phyloP scores from a whole-genome alignment of 2,888 invertebrate species.

The Aleiodes testaceus region DNA sequence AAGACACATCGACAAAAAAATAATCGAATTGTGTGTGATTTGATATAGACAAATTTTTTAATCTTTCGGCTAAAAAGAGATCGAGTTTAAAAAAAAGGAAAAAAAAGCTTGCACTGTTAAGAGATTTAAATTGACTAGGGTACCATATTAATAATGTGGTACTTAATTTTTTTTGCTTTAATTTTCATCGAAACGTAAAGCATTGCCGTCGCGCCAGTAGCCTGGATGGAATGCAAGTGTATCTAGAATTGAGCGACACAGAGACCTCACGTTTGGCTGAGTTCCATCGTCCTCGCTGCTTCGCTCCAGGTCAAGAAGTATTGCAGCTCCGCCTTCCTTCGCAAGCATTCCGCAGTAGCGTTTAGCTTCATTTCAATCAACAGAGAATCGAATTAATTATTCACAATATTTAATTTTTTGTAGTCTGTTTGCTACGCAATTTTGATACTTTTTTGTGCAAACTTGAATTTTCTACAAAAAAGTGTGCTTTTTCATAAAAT shows the following conservation, averaged over 20 bases:
- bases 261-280: conserved; percentile 66
- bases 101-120: conserved; percentile 37
- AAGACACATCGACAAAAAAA: conserved; percentile 5
- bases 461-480: too few relatives aligned
- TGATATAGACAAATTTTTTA: neutral
- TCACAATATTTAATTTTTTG: neutral
- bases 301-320: conserved; percentile 71
- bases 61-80: conserved; percentile 1
- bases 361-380: conserved; percentile 74
- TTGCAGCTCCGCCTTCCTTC: conserved; percentile 77
- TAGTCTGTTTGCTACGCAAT: neutral
- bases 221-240: conserved; percentile 66
- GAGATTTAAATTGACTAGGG: conserved; percentile 64
- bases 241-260: conserved; percentile 69
- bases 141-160: conserved; percentile 50
- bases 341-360: conserved; percentile 80
- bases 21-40: neutral
- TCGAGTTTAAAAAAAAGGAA: neutral
- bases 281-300: conserved; percentile 67
- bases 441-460: too few relatives aligned
- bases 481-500: too few relatives aligned
- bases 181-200: neutral
- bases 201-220: conserved; percentile 57
- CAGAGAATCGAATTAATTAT: conserved; percentile 33
- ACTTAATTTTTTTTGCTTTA: conserved; percentile 40